Evolutionary conservation across 2,888 invertebrate species (phyloP).

Genomic region (Cerastoderma edule): DNA sequence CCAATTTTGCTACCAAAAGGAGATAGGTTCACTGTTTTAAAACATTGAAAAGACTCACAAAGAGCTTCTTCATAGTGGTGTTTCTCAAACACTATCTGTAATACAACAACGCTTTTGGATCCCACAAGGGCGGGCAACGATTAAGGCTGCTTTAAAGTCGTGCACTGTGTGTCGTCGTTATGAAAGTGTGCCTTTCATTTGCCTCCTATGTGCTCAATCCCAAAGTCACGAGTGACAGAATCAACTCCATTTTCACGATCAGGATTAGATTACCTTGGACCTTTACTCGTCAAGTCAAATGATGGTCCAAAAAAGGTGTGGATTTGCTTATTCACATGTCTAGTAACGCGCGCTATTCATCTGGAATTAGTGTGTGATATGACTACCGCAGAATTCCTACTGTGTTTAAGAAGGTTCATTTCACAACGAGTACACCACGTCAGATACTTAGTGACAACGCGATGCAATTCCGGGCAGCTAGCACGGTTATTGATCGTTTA

Average conservation of each 20-base stretch:
- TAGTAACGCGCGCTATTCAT: slow-evolving; percentile 31
- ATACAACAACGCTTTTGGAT: slow-evolving; percentile 33
- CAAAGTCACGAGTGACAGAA: slow-evolving; percentile 27
- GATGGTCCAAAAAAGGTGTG: slow-evolving; percentile 31
- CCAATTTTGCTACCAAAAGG: slow-evolving; percentile 45
- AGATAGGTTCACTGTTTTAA: slow-evolving; percentile 30
- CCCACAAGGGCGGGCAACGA: slow-evolving; percentile 34
- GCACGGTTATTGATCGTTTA: slow-evolving; percentile 4
- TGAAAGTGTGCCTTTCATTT: slow-evolving; percentile 43
- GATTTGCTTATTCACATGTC: slow-evolving; percentile 43
- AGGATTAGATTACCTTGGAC: slow-evolving; percentile 40
- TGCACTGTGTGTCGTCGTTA: slow-evolving; percentile 34
- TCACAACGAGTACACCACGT: slow-evolving; percentile 20
- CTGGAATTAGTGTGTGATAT: slow-evolving; percentile 15
- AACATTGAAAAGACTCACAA: slow-evolving; percentile 43
- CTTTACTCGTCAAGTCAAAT: slow-evolving; percentile 25
- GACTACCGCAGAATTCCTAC: slow-evolving; percentile 27
- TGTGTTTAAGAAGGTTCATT: slow-evolving; percentile 30
- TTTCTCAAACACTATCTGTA: slow-evolving; percentile 37
- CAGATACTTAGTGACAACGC: slow-evolving; percentile 44
- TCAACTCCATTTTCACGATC: slow-evolving; percentile 26
- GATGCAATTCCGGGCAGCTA: slow-evolving; percentile 31
- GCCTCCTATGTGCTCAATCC: slow-evolving; percentile 43
- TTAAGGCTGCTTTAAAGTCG: slow-evolving; percentile 21
- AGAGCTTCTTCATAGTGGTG: slow-evolving; percentile 40